Evolutionary conservation across 2,797 vertebrate species (phyloP).

Genomic region (Anguilla anguilla): DNA sequence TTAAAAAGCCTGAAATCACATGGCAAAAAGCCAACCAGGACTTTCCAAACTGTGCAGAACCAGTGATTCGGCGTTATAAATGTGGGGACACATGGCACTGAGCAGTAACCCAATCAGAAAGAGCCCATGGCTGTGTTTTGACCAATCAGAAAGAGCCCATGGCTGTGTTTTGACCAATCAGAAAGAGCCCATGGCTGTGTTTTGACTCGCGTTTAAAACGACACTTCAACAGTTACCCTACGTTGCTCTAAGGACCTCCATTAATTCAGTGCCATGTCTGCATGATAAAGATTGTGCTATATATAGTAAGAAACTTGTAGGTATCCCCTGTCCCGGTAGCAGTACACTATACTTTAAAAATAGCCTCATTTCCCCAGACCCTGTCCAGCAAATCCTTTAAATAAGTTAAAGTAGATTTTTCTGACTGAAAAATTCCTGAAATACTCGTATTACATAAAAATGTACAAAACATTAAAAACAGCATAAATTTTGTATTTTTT

Average conservation of each 20-base stretch:
- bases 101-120: not conserved
- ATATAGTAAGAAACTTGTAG: slow-evolving; percentile 71
- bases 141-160: too few relatives aligned
- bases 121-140: too few relatives aligned
- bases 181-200: not conserved
- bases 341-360: slow-evolving; percentile 76
- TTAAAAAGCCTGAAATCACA: not conserved
- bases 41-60: not conserved
- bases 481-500: slow-evolving; percentile 73
- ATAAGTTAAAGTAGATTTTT: slow-evolving; percentile 80
- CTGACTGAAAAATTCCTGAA: slow-evolving; percentile 95
- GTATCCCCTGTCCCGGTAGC: slow-evolving; percentile 59
- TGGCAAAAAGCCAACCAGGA: not conserved
- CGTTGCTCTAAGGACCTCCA: slow-evolving; percentile 68
- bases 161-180: too few relatives aligned
- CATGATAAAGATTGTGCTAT: slow-evolving; percentile 75
- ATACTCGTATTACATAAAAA: slow-evolving; percentile 93
- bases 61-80: not conserved
- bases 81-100: not conserved
- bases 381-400: slow-evolving; percentile 77
- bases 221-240: not conserved
- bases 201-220: not conserved
- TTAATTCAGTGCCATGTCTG: slow-evolving; percentile 69
- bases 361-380: slow-evolving; percentile 69
- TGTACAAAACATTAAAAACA: slow-evolving; percentile 87